A percentile compares a stretch with the other conserved stretches of the same genome.
phyloP scores from a whole-genome alignment of 64 coral and sea anemone genomes.

The Pachyseris speciosa region DNA sequence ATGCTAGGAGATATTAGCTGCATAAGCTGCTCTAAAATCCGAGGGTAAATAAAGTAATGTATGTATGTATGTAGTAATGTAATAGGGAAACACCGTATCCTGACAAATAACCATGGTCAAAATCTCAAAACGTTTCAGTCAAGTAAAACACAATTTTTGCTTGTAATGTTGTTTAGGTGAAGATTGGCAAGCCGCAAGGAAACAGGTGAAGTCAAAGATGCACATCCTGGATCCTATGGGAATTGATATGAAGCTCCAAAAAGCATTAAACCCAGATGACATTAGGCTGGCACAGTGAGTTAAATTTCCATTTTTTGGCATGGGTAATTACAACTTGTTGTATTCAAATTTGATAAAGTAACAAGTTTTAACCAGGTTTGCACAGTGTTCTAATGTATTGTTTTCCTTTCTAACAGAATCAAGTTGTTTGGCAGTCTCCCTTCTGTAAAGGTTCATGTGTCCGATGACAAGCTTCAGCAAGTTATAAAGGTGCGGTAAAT shows the following conservation, averaged over 20 bases:
- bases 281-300: conserved; percentile 95
- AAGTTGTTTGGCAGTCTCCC: conserved; percentile 87
- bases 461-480: conserved; percentile 94
- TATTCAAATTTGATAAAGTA: neutral
- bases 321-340: neutral
- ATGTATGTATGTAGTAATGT: too few relatives aligned
- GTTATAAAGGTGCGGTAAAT: conserved; percentile 74
- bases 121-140: too few relatives aligned
- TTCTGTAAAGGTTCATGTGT: conserved; percentile 72
- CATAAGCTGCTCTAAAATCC: too few relatives aligned
- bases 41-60: too few relatives aligned
- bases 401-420: conserved; percentile 46
- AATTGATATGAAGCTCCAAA: conserved; percentile 87
- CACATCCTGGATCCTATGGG: conserved; percentile 90
- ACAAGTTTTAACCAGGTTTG: neutral
- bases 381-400: neutral
- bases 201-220: conserved; percentile 69
- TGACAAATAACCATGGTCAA: too few relatives aligned
- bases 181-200: conserved; percentile 82
- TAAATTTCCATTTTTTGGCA: neutral
- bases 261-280: conserved; percentile 94
- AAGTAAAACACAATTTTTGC: too few relatives aligned
- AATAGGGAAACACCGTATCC: too few relatives aligned
- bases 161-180: conserved; percentile 86
- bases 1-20: too few relatives aligned